Conservation (phyloP, 2,113 vertebrate species). For the Actinemys pallida region DNA sequence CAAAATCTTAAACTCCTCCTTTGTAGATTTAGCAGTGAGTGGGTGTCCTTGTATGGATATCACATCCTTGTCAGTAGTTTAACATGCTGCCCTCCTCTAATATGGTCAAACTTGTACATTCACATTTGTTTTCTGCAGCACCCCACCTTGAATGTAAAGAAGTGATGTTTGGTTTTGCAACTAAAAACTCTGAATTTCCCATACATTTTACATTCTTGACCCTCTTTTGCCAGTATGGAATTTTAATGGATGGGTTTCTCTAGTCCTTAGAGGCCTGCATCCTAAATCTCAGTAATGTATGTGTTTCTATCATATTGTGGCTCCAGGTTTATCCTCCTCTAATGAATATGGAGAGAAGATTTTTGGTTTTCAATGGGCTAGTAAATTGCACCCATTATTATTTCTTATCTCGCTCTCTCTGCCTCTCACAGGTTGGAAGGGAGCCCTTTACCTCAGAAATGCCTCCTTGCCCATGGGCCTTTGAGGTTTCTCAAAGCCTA, state of each 20-base stretch:
- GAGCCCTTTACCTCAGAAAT: conserved; percentile 52
- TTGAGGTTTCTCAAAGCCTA: conserved; percentile 23
- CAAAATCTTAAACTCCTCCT: background rate
- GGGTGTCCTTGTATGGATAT: background rate
- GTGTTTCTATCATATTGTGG: background rate
- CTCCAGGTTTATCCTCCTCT: conserved; percentile 6
- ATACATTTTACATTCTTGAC: background rate
- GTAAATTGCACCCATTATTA: conserved; percentile 51
- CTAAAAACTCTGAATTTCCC: background rate
- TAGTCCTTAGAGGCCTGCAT: background rate
- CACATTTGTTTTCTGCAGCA: background rate
- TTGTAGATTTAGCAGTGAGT: background rate
- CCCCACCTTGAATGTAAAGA: background rate
- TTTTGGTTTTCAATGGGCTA: conserved; percentile 26
- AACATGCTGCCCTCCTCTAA: background rate
- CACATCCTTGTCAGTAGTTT: background rate
- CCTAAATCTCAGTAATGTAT: conserved; percentile 5
- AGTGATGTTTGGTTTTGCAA: background rate
- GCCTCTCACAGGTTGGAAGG: conserved; percentile 42
- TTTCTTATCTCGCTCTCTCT: conserved; percentile 67
- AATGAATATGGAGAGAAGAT: conserved; percentile 52
- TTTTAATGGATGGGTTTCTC: background rate
- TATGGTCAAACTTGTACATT: background rate
- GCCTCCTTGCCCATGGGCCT: conserved; percentile 38
- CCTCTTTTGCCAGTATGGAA: background rate